These are phyloP conservation scores for Lagopus muta DNA, from an alignment of 2,113 vertebrate genomes.

Conservation along the genomic window DNA sequence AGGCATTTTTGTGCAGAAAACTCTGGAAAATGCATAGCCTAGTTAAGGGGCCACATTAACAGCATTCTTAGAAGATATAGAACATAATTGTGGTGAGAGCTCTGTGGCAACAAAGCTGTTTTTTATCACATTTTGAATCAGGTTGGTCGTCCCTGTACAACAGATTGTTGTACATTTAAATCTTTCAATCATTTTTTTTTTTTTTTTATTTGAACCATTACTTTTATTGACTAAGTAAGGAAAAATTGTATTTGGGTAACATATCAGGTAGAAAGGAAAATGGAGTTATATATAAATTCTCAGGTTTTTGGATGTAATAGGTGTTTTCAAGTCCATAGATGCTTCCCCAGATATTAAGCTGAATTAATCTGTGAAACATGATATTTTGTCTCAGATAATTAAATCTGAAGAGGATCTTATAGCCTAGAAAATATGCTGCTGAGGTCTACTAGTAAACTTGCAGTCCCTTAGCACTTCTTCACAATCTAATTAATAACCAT, in stretches of 20 bases:
- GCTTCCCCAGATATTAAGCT: not conserved
- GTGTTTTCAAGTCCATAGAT: not conserved
- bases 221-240: not conserved
- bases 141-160: not conserved
- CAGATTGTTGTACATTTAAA: not conserved
- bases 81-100: not conserved
- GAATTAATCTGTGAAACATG: not conserved
- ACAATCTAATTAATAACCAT: rapidly evolving
- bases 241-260: not conserved
- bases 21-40: too few species aligned
- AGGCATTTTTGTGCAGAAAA: not conserved
- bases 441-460: not conserved
- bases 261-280: not conserved
- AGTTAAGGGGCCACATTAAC: not conserved
- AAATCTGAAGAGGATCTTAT: not conserved
- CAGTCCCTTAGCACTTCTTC: not conserved
- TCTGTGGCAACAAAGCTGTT: not conserved
- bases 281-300: too few species aligned
- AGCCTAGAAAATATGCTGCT: not conserved
- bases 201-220: not conserved
- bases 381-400: not conserved
- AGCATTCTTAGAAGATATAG: not conserved
- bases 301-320: not conserved
- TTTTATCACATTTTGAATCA: rapidly evolving
- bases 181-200: not conserved